A percentile compares a stretch with the other conserved stretches of the same genome.
Conservation (phyloP, 2,888 invertebrate genomes). For the Megamerina dolium region DNA sequence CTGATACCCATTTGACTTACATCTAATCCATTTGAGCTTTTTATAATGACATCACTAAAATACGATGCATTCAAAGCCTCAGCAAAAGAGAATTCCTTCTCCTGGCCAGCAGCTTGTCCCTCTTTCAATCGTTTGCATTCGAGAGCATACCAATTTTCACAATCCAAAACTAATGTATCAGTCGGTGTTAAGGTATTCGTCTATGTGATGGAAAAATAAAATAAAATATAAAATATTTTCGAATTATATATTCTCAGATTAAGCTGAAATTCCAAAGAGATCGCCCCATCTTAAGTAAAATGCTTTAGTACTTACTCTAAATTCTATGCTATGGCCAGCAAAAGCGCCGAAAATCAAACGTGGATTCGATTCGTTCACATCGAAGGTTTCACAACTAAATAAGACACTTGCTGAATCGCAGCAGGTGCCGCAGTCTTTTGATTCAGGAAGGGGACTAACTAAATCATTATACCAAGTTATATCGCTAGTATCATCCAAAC, state of each 20-base stretch:
- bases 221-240: not conserved
- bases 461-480: slow-evolving; percentile 58
- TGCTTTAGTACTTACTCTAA: slow-evolving; percentile 50
- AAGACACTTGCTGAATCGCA: slow-evolving; percentile 52
- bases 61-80: slow-evolving; percentile 61
- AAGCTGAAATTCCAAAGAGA: not conserved
- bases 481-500: slow-evolving; percentile 58
- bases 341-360: slow-evolving; percentile 57
- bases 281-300: no score
- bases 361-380: slow-evolving; percentile 49
- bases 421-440: slow-evolving; percentile 38
- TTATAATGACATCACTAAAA: slow-evolving; percentile 55
- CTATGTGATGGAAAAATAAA: slow-evolving; percentile 33
- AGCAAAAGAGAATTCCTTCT: slow-evolving; percentile 58
- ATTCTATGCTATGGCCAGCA: slow-evolving; percentile 62
- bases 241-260: not conserved
- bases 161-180: slow-evolving; percentile 54
- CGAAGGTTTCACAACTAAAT: slow-evolving; percentile 65
- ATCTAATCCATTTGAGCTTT: slow-evolving; percentile 37
- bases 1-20: no score
- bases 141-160: slow-evolving; percentile 59
- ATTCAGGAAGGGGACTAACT: slow-evolving; percentile 45
- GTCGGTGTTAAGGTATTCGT: slow-evolving; percentile 52
- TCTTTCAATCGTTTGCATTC: slow-evolving; percentile 56
- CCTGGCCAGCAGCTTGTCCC: slow-evolving; percentile 49